Base-by-base conservation (phyloP, 2,888 invertebrate genomes). In the Yponomeuta plumbellus region DNA sequence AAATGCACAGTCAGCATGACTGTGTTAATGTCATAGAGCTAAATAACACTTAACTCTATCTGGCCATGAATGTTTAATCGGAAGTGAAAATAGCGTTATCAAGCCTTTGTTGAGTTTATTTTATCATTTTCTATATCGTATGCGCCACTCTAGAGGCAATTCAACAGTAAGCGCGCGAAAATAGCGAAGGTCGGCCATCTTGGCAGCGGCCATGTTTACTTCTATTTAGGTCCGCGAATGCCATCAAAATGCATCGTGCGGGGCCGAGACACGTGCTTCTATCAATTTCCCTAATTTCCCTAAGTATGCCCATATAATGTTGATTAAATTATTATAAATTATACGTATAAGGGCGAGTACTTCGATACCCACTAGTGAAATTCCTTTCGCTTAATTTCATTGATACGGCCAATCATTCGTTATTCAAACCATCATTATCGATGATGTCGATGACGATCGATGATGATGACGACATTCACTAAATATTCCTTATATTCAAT, bases 101-200 rank as follows among this genome's bases (percentile, higher is more conserved):
- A 52, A 52, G 0, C 44, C 13, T 52, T 17, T 52, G 17, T 52
- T 17, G 44, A 6, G 44, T 52, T 52, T 52, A 17, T 17, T 52
- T 52, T 52, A 52, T 52, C 44, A 52, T 52, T 52, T 52, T 17
- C 13, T 17, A 52, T 52, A 5, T 52, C 17, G 0, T 52, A 5
- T 17, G 5, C 44, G 17, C 34, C 44, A 52, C 2, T 13, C 13
- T 17, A 52, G 44, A 13, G 44, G 44, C 44, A 52, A 52, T 21
- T 61, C 17, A 17, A 61, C 26, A 34, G 34, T 74, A 76, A 80
- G 78, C 76, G 75, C 74, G 80, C 79, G 84, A 83, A 87, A 89
- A 87, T 87, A 88, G 83, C 83, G 88, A 91, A 90, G 91, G 91
- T 81, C 90, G 81, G 78, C 80, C 86, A 84, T 88, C 81, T 90